Conservation (phyloP, 2,113 vertebrate species). For the Microtus montanus region DNA sequence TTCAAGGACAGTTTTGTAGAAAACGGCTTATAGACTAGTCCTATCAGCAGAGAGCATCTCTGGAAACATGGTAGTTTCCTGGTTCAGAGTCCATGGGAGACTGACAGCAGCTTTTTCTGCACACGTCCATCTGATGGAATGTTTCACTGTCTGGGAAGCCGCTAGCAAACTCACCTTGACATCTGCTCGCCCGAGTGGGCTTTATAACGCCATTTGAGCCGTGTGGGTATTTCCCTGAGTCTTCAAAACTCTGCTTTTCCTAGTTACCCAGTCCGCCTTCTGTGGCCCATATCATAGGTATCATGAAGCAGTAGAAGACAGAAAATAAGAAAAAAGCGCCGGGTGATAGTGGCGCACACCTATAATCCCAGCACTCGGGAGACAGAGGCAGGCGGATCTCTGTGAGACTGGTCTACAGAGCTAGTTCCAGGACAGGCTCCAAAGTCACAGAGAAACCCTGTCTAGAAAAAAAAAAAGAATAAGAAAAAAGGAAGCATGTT, state of each 20-base stretch:
- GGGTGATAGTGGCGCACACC: too few species aligned
- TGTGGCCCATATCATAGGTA: neutral
- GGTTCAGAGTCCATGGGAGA: neutral
- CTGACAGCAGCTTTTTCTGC: neutral
- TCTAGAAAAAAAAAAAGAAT: neutral
- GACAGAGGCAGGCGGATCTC: too few species aligned
- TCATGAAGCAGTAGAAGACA: neutral
- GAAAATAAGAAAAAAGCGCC: neutral
- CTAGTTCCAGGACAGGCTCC: too few species aligned
- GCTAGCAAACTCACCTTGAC: slow-evolving; percentile 24
- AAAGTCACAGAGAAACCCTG: too few species aligned
- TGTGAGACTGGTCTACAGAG: too few species aligned
- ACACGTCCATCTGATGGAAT: slow-evolving; percentile 37
- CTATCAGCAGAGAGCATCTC: slow-evolving; percentile 8
- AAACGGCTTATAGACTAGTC: neutral
- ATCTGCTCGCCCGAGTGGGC: neutral
- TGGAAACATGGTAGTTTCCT: neutral
- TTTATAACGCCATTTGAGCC: neutral
- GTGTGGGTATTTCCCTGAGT: slow-evolving; percentile 15
- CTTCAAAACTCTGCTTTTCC: slow-evolving; percentile 51
- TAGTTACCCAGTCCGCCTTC: neutral
- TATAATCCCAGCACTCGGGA: too few species aligned
- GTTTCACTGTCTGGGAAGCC: slow-evolving; percentile 8
- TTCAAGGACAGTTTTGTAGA: neutral
- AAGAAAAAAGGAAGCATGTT: neutral